Conservation (phyloP, 2,113 vertebrate genomes). For the Pavo muticus region DNA sequence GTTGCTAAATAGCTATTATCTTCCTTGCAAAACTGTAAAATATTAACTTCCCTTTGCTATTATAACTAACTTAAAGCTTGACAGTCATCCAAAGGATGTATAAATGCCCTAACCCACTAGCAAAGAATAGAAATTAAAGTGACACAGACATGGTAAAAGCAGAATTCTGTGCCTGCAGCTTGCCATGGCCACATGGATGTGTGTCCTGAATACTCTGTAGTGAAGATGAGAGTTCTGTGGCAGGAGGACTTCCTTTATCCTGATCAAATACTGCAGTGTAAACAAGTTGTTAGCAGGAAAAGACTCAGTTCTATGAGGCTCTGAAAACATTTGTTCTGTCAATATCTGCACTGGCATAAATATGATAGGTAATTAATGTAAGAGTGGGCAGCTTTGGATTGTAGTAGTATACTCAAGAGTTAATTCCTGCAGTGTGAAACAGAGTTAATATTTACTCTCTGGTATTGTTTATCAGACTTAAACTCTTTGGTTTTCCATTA, state of each 20-base stretch:
- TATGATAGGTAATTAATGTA: not conserved
- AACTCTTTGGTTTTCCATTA: not conserved
- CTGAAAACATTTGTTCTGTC: not conserved
- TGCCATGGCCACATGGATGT: not conserved
- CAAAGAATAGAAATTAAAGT: not conserved
- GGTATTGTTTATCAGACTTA: not conserved
- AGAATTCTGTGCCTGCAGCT: not conserved
- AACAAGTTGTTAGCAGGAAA: not conserved
- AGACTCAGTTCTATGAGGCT: not conserved
- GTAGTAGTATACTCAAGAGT: not conserved
- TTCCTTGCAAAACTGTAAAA: not conserved
- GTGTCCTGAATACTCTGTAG: not conserved
- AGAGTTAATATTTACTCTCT: not conserved
- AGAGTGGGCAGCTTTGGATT: not conserved
- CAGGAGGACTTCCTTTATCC: not conserved
- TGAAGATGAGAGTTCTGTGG: not conserved
- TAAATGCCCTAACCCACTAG: not conserved
- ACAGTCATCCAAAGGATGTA: not conserved
- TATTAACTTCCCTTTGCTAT: not conserved
- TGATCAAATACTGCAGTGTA: not conserved
- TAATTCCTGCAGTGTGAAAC: not conserved
- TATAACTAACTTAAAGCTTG: not conserved
- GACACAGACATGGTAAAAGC: not conserved
- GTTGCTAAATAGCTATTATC: not conserved
- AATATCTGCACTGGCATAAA: accelerated